Conservation (phyloP, 2,797 vertebrate genomes). For the Diceros bicornis region DNA sequence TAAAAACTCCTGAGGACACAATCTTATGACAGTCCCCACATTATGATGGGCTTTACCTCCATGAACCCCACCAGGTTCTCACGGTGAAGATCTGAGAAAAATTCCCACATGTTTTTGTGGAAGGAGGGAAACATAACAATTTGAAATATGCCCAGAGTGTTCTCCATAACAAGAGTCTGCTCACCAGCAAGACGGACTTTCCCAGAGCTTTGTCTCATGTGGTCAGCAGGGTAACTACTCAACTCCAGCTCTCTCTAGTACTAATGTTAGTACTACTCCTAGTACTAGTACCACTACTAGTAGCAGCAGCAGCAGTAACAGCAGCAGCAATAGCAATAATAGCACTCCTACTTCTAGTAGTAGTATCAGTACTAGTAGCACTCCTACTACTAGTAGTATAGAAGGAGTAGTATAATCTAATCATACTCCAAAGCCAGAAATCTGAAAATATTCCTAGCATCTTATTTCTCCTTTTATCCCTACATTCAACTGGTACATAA, state of each 20-base stretch:
- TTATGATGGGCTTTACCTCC: background rate
- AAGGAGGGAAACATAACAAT: background rate
- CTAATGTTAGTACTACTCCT: too few species aligned
- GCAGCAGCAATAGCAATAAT: too few species aligned
- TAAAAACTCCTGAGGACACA: background rate
- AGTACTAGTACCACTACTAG: too few species aligned
- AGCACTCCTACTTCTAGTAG: background rate
- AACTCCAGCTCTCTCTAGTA: too few species aligned
- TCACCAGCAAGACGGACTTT: background rate
- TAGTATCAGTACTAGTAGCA: too few species aligned
- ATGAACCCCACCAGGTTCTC: background rate
- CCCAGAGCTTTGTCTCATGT: background rate
- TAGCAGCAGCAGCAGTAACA: too few species aligned
- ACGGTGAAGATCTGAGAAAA: background rate
- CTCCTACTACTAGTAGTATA: accelerated
- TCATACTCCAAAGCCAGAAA: background rate
- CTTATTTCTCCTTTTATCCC: background rate
- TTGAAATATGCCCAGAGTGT: background rate
- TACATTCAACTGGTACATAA: background rate
- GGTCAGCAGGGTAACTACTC: background rate
- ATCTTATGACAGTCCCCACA: background rate
- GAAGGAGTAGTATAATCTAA: background rate
- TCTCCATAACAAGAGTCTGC: background rate
- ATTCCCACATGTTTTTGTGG: background rate
- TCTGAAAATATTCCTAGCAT: background rate